These are phyloP conservation scores for Furnarius figulus DNA, from an alignment of 2,113 vertebrate species.

Conservation along the genomic window DNA sequence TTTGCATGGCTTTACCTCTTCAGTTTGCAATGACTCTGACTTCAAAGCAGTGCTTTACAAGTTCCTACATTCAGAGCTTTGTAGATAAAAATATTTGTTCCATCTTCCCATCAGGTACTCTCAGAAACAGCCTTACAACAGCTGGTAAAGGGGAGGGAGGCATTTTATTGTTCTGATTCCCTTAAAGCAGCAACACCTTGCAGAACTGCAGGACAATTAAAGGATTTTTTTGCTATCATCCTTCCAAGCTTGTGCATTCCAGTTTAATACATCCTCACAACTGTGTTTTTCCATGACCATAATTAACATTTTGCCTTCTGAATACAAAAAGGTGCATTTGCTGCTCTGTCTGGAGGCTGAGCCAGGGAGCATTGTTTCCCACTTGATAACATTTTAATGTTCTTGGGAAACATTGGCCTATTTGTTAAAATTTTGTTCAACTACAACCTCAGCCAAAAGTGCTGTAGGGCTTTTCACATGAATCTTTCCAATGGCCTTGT, in stretches of 20 bases:
- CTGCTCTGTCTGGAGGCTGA: background rate
- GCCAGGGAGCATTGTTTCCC: background rate
- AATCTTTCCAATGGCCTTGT: background rate
- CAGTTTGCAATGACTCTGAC: background rate
- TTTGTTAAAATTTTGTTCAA: background rate
- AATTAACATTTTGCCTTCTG: constrained; percentile 6
- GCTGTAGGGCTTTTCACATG: background rate
- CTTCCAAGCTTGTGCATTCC: background rate
- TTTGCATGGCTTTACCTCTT: background rate
- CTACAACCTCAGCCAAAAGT: background rate
- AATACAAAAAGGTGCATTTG: background rate
- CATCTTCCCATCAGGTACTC: background rate
- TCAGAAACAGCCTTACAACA: background rate
- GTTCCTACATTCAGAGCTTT: background rate
- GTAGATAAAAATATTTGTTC: background rate
- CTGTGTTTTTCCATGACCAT: background rate
- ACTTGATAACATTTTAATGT: background rate
- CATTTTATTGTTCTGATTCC: background rate
- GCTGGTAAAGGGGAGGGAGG: background rate
- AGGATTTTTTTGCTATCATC: background rate
- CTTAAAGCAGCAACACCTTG: background rate
- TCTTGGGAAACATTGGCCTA: background rate
- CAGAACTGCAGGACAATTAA: background rate
- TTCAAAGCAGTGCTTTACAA: background rate
- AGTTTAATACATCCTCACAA: background rate